phyloP scores from a whole-genome alignment of 1,140 invertebrate genomes.

The Pseudomyrmex sp. region DNA sequence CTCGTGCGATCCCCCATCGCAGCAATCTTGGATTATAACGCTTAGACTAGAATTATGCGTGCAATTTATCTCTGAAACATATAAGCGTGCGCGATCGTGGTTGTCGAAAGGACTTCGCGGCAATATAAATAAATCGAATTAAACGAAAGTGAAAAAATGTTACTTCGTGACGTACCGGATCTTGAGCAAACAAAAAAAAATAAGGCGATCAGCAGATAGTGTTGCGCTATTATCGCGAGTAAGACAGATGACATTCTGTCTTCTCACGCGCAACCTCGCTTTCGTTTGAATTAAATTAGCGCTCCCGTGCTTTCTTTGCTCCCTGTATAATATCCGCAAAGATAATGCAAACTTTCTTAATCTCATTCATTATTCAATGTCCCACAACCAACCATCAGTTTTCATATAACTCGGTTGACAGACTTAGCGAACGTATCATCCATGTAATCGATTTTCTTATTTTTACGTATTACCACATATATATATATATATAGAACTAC shows the following conservation, averaged over 20 bases:
- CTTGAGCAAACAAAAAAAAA: not conserved
- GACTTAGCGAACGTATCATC: not conserved
- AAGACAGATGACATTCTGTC: not conserved
- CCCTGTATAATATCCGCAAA: slow-evolving; percentile 32
- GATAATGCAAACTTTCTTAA: slow-evolving; percentile 56
- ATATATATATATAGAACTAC: too few species aligned
- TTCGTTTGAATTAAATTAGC: slow-evolving; percentile 42
- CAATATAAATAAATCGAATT: not conserved
- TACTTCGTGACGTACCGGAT: not conserved
- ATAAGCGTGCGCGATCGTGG: not conserved
- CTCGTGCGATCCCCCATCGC: not conserved
- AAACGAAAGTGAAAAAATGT: not conserved
- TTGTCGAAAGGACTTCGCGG: too few species aligned
- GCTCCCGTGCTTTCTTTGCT: slow-evolving; percentile 34
- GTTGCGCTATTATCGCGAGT: not conserved
- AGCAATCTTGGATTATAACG: slow-evolving; percentile 32
- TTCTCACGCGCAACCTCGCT: not conserved
- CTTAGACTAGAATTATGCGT: slow-evolving; percentile 2
- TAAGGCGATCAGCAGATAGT: not conserved
- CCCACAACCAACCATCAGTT: slow-evolving; percentile 25
- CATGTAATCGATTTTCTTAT: slow-evolving; percentile 17
- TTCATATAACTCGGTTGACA: slow-evolving; percentile 4
- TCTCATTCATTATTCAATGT: slow-evolving; percentile 54
- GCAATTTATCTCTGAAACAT: slow-evolving; percentile 7
- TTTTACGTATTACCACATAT: not conserved